phyloP scores from a whole-genome alignment of 2,113 vertebrate genomes.

The Laticauda laticaudata region DNA sequence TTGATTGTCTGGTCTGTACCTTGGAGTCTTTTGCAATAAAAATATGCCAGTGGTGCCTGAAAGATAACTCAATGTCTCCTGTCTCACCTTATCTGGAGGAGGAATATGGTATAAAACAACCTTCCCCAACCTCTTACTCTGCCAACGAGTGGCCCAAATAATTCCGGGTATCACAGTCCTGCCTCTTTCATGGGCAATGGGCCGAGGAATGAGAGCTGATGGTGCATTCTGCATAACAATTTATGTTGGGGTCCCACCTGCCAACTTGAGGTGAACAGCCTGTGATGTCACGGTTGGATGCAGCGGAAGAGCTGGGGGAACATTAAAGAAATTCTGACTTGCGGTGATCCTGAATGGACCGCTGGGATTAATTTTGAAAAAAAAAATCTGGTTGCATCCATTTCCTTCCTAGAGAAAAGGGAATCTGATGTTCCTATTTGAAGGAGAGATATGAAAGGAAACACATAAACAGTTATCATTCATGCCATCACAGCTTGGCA shows the following conservation, averaged over 20 bases:
- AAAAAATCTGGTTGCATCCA: not conserved
- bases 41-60: not conserved
- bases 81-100: not conserved
- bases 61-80: not conserved
- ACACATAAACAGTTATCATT: slow-evolving; percentile 42
- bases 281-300: not conserved
- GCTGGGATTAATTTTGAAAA: slow-evolving; percentile 19
- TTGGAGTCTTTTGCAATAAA: no score
- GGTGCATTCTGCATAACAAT: not conserved
- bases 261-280: not conserved
- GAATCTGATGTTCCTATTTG: slow-evolving; percentile 26
- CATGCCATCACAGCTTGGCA: slow-evolving; percentile 57
- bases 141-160: not conserved
- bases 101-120: not conserved
- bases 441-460: slow-evolving; percentile 28
- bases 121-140: not conserved
- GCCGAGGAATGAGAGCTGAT: not conserved
- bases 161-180: not conserved
- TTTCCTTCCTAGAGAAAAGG: slow-evolving; percentile 37
- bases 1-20: no score
- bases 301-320: not conserved
- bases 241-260: not conserved
- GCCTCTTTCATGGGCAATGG: not conserved
- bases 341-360: not conserved
- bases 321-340: not conserved